Conservation (phyloP, 2,113 vertebrate genomes). For the Apodemus sylvaticus region DNA sequence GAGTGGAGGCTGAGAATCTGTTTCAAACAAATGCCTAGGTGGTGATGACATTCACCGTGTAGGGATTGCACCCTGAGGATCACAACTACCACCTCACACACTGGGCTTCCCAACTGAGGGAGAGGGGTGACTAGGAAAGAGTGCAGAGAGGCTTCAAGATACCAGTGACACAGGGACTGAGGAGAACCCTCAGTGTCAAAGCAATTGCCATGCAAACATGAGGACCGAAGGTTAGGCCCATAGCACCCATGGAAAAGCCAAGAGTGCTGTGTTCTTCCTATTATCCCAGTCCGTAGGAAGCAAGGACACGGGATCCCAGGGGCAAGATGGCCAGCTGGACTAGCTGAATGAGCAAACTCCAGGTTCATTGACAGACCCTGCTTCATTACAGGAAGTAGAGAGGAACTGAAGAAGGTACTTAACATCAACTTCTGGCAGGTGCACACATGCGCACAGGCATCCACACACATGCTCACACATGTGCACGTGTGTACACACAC, state of each 20-base stretch:
- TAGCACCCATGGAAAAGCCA: neutral
- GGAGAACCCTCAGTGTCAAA: neutral
- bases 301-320: neutral
- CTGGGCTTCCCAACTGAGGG: rapidly evolving
- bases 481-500: neutral
- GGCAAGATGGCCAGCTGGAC: too few species aligned
- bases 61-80: neutral
- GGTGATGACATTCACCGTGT: neutral
- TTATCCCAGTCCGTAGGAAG: neutral
- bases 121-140: neutral
- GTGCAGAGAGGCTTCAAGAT: neutral
- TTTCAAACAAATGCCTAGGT: neutral
- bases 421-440: too few species aligned
- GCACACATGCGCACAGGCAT: neutral
- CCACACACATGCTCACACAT: neutral
- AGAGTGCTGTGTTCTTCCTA: neutral
- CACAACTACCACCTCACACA: neutral
- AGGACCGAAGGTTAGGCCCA: too few species aligned
- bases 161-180: rapidly evolving
- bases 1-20: neutral
- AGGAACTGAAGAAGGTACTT: neutral
- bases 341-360: neutral
- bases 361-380: neutral
- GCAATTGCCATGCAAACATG: neutral
- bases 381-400: neutral